These are phyloP conservation scores for Madoqua kirkii DNA, from an alignment of 2,113 vertebrate genomes.

Conservation along the genomic window DNA sequence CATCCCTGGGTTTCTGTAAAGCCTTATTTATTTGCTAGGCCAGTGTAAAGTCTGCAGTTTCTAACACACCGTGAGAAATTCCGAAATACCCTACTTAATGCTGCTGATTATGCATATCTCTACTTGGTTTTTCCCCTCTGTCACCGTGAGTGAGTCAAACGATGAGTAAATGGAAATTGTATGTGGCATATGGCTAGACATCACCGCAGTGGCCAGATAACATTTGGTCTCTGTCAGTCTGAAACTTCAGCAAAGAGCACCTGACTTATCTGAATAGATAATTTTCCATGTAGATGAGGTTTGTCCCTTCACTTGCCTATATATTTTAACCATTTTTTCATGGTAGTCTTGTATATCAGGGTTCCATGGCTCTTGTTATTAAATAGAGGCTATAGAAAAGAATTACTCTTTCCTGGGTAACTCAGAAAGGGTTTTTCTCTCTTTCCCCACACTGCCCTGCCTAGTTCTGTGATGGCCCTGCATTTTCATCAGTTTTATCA, in stretches of 20 bases:
- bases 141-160: slow-evolving; percentile 40
- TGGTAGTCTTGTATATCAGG: not conserved
- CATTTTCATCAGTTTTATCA: not conserved
- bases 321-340: not conserved
- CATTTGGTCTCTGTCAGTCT: not conserved
- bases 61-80: not conserved
- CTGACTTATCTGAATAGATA: not conserved
- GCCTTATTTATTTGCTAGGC: not conserved
- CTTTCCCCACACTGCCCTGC: not conserved
- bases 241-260: slow-evolving; percentile 5
- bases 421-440: not conserved
- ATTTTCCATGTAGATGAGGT: slow-evolving; percentile 7
- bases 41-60: not conserved
- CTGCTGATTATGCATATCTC: not conserved
- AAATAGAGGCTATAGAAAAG: not conserved
- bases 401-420: not conserved
- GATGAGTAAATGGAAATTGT: slow-evolving; percentile 54
- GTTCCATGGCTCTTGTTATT: not conserved
- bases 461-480: not conserved
- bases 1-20: not conserved
- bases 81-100: not conserved
- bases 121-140: not conserved
- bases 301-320: not conserved
- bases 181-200: not conserved
- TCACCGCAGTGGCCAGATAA: not conserved